These are phyloP conservation scores for Chaetodon trifascialis DNA, from an alignment of 2,113 vertebrate species.

Conservation along the genomic window DNA sequence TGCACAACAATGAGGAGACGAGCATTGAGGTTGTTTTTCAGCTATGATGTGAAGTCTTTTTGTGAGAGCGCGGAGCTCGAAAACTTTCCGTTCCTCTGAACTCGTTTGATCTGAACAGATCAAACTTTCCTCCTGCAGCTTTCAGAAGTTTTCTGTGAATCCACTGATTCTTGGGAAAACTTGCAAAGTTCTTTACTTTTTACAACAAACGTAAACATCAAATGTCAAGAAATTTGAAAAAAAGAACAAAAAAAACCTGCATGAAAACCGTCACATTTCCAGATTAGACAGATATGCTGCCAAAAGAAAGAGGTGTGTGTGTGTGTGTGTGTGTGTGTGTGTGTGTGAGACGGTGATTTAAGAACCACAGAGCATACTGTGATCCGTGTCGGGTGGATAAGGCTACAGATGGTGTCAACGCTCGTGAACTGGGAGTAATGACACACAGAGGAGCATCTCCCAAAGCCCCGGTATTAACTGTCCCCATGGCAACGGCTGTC, in stretches of 20 bases:
- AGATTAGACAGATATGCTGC: not conserved
- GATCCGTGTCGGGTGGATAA: constrained; percentile 19
- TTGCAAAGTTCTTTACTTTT: not conserved
- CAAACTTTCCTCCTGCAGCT: not conserved
- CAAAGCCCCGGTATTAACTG: constrained; percentile 32
- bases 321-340: not conserved
- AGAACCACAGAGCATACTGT: constrained; percentile 13
- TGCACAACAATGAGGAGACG: not conserved
- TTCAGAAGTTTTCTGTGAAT: not conserved
- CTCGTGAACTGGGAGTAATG: constrained; percentile 34
- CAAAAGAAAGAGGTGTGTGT: constrained; percentile 4
- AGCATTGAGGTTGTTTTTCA: not conserved
- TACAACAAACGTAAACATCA: not conserved
- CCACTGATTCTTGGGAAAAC: not conserved
- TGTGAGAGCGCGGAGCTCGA: not conserved
- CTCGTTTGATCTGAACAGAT: not conserved
- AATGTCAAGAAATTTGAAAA: not conserved
- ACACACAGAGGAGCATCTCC: constrained; percentile 55
- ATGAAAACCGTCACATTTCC: not conserved
- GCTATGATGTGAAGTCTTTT: not conserved
- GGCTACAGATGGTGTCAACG: constrained; percentile 47
- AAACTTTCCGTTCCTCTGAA: not conserved
- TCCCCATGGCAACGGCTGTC: constrained; percentile 52
- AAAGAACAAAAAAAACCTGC: too few species aligned
- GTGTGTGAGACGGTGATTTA: constrained; percentile 2